Base-by-base conservation (phyloP, 2,888 invertebrate species). In the Troilus luridus region DNA sequence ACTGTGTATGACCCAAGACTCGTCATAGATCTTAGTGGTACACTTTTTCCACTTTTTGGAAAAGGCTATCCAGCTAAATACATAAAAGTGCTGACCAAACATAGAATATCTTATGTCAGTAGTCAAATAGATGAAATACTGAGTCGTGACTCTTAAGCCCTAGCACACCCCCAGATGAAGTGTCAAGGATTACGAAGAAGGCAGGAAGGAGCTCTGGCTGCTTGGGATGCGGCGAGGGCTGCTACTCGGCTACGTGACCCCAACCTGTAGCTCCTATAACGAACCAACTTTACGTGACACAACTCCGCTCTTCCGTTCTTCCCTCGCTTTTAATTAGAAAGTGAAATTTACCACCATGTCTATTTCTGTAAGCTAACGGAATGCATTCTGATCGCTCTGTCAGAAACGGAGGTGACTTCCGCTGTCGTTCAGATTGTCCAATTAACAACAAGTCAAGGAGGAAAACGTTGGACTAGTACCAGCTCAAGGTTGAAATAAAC, bases 261-360 rank as follows among this genome's bases (percentile, higher is more conserved):
- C 85, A 54, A 54, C 54, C 85, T 56, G 56, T 56, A 21, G 85
- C 85, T 85, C 9, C 56, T 85, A 41, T 85, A 85, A 85, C 85
- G 85, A 85, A n/a, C n/a, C 56, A 12, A n/a, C 0, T 21, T 54
- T 56, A 85, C 85, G 85, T 85, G 85, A 56, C 85, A 85, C n/a
- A 58, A 56, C 56, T 58, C 85, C 85, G 17, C 17, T 58, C 56
- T 56, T 56, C 56, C 54, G 14, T n/a, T 56, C 11, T 85, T 56
- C 56, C 12, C n/a, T 56, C 56, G 56, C 56, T 85, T 19, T 85
- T 85, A 85, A 85, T 85, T 85, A 85, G 85, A 85, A 85, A 85
- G 85, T 85, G 85, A 85, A 85, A 85, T 85, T 85, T 85, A 54
- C 41, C 85, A n/a, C 85, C 11, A n/a, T 85, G 85, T 56, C 85